Evolutionary conservation across 2,888 invertebrate species (phyloP), one percentile per base, ranked within the genome.

Genomic region (Vannuccia rotundouncinata): DNA sequence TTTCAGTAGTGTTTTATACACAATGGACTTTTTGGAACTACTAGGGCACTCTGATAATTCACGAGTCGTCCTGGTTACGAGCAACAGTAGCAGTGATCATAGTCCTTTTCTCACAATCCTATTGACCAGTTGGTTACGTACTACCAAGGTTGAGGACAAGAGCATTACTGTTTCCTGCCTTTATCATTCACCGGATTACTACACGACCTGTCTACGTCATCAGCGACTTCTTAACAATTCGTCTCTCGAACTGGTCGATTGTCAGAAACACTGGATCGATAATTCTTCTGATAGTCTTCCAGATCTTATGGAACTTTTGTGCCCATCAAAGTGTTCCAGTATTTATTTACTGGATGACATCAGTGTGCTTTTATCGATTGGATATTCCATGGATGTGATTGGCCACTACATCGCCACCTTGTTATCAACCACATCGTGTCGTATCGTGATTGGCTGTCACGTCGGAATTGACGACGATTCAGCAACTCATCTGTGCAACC

Each of bases 251-350:
- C 17, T 45, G 45, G 45, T 45, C 17, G 45, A 66, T 66, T 66
- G 66, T 66, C 66, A 66, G 66, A 66, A 66, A 22, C 66, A 66
- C 66, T 66, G 66, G 66, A 66, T 66, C 22, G 66, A 66, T n/a
- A n/a, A 22, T 66, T 66, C 17, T 22, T 5, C 2, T n/a, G 2
- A 22, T 5, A 2, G 25, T 66, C 66, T 5, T 13, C 66, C 66
- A 5, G 25, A 22, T 66, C 22, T 66, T 17, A n/a, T 27, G 13
- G 5, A 5, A 13, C 10, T 66, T n/a, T 22, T 66, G 10, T 22
- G 5, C 22, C 17, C 10, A 10, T 17, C 45, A 45, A 10, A 5
- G 10, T 10, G 17, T 5, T 45, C 10, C 45, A 45, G 45, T 17
- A 10, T 10, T 17, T 66, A 66, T 66, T 66, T 66, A 22, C 13